Percentiles rank a stretch among this genome's conserved stretches.
Evolutionary conservation across 2,888 invertebrate species (phyloP).

Genomic region (Rhorus exstirpatorius): DNA sequence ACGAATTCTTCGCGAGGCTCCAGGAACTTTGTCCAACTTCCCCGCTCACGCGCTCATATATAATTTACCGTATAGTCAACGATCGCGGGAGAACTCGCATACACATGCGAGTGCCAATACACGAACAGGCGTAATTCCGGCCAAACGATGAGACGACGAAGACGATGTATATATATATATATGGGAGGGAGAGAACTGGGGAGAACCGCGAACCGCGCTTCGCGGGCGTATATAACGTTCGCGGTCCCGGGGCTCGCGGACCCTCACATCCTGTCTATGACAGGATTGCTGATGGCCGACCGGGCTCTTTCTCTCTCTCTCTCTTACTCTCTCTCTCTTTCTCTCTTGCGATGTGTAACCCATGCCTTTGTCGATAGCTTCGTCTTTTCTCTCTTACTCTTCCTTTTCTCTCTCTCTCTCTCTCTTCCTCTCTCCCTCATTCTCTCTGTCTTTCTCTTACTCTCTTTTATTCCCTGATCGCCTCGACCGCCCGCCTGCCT

Average conservation of each 20-base stretch:
- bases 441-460: conserved; percentile 28
- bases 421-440: conserved; percentile 22
- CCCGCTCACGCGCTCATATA: conserved; percentile 58
- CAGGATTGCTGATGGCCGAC: conserved; percentile 84
- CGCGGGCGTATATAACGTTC: conserved; percentile 60
- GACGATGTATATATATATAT: conserved; percentile 54
- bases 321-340: not conserved
- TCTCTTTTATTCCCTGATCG: conserved; percentile 43
- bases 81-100: conserved; percentile 70
- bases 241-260: conserved; percentile 82
- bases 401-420: conserved; percentile 18
- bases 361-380: conserved; percentile 64
- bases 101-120: conserved; percentile 59
- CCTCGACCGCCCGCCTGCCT: conserved; percentile 64
- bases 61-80: conserved; percentile 65
- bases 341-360: conserved; percentile 41
- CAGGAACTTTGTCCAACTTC: conserved; percentile 65
- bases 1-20: conserved; percentile 61
- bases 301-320: conserved; percentile 70
- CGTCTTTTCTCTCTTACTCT: conserved; percentile 23
- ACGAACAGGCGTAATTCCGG: conserved; percentile 71
- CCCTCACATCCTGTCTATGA: conserved; percentile 86
- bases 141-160: conserved; percentile 69
- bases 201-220: conserved; percentile 55
- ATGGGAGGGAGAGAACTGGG: conserved; percentile 36